These are phyloP conservation scores for Bettongia penicillata DNA, from an alignment of 2,113 vertebrate species.

Conservation along the genomic window DNA sequence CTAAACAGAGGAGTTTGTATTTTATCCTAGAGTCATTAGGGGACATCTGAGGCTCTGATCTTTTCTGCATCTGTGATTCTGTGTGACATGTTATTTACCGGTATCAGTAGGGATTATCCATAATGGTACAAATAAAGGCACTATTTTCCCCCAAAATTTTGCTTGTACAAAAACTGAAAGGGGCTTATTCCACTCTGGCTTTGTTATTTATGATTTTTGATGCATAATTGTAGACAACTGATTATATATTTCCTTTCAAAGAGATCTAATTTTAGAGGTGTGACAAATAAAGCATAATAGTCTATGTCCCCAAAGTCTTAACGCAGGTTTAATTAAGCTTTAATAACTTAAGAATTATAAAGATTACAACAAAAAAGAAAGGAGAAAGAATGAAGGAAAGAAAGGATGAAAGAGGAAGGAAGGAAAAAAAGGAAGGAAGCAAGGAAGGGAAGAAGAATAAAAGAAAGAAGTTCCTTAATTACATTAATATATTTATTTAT, in stretches of 20 bases:
- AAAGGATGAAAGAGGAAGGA: neutral
- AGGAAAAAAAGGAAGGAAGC: neutral
- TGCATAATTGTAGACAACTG: neutral
- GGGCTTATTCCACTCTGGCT: neutral
- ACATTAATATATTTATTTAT: neutral
- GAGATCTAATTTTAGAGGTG: neutral
- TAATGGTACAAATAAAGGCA: neutral
- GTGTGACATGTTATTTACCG: slow-evolving; percentile 67
- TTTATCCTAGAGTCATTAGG: neutral
- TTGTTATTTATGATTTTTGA: neutral
- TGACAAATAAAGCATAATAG: neutral
- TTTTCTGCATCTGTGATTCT: slow-evolving; percentile 34
- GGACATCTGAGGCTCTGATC: neutral
- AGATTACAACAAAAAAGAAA: neutral
- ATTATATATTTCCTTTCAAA: neutral
- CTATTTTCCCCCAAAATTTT: neutral
- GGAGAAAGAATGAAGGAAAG: too few species aligned
- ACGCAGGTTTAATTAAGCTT: neutral
- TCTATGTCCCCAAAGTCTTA: neutral
- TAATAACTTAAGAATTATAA: neutral
- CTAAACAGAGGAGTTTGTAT: neutral
- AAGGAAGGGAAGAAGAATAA: neutral
- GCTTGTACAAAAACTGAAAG: neutral
- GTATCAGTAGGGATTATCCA: slow-evolving; percentile 71
- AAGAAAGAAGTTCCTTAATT: neutral